A percentile compares a stretch with the other conserved stretches of the same genome.
Evolutionary conservation across 2,888 invertebrate genomes (phyloP).

Genomic region (Byasa hedistus): DNA sequence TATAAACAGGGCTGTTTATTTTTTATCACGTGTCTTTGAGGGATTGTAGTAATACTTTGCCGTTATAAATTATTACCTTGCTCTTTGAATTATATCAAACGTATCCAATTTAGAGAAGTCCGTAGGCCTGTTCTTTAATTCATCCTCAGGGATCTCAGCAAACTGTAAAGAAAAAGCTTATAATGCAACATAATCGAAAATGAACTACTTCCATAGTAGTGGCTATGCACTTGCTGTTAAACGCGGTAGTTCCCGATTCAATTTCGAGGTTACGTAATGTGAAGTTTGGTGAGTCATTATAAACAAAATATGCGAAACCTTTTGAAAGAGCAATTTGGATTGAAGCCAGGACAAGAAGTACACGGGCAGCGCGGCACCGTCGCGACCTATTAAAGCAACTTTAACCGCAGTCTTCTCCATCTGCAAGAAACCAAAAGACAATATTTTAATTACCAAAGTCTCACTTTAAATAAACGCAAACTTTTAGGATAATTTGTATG

Average conservation of each 20-base stretch:
- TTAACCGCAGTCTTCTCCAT: constrained; percentile 89
- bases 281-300: too few relatives aligned
- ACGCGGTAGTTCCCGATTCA: too few relatives aligned
- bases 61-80: constrained; percentile 83
- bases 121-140: constrained; percentile 85
- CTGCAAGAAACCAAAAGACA: constrained; percentile 45
- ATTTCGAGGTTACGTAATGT: too few relatives aligned
- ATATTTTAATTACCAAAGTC: not conserved
- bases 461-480: not conserved
- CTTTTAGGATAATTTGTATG: not conserved
- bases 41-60: too few relatives aligned
- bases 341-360: constrained; percentile 94
- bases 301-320: constrained; percentile 40
- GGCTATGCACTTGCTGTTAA: too few relatives aligned
- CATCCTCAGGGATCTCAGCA: constrained; percentile 85
- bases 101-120: constrained; percentile 89
- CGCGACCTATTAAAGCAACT: constrained; percentile 92
- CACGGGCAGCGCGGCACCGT: constrained; percentile 90
- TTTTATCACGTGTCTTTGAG: too few relatives aligned
- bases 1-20: too few relatives aligned
- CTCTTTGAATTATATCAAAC: constrained; percentile 93
- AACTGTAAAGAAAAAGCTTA: constrained; percentile 44
- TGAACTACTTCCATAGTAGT: too few relatives aligned
- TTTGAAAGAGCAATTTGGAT: constrained; percentile 87
- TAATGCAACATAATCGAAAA: too few relatives aligned